These are phyloP conservation scores for Dascillus cervinus DNA, from an alignment of 2,888 invertebrate genomes.

Conservation along the genomic window DNA sequence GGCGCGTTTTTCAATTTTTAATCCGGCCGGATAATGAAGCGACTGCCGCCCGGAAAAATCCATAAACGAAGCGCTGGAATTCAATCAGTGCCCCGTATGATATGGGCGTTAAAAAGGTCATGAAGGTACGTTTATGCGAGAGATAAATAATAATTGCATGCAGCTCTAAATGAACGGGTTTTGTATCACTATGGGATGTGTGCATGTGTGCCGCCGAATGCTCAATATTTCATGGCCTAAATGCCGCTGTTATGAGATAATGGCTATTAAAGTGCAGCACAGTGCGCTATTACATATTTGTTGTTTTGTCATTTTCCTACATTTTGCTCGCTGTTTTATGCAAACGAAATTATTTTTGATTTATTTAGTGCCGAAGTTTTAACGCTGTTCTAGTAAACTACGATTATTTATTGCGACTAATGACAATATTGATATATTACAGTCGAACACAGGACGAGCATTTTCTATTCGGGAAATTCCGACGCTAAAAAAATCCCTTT, in stretches of 20 bases:
- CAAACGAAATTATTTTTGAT: constrained; percentile 8
- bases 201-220: constrained; percentile 33
- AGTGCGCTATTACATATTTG: constrained; percentile 35
- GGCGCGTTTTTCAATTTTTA: neutral
- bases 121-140: constrained; percentile 29
- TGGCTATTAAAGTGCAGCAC: constrained; percentile 36
- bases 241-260: constrained; percentile 39
- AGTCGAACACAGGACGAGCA: too few relatives aligned
- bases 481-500: too few relatives aligned
- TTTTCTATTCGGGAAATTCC: too few relatives aligned
- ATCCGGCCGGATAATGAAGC: too few relatives aligned
- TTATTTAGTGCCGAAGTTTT: constrained; percentile 10
- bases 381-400: too few relatives aligned
- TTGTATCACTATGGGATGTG: constrained; percentile 29
- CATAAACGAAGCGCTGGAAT: constrained; percentile 13
- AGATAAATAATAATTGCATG: constrained; percentile 34
- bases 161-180: constrained; percentile 33
- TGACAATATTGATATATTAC: too few relatives aligned
- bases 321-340: constrained; percentile 14
- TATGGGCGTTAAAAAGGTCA: constrained; percentile 31
- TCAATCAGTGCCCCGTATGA: constrained; percentile 22
- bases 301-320: constrained; percentile 30
- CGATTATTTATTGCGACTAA: too few relatives aligned
- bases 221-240: constrained; percentile 37
- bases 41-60: neutral